Conservation (phyloP, 2,113 vertebrate species). For the Cinclus mexicanus region DNA sequence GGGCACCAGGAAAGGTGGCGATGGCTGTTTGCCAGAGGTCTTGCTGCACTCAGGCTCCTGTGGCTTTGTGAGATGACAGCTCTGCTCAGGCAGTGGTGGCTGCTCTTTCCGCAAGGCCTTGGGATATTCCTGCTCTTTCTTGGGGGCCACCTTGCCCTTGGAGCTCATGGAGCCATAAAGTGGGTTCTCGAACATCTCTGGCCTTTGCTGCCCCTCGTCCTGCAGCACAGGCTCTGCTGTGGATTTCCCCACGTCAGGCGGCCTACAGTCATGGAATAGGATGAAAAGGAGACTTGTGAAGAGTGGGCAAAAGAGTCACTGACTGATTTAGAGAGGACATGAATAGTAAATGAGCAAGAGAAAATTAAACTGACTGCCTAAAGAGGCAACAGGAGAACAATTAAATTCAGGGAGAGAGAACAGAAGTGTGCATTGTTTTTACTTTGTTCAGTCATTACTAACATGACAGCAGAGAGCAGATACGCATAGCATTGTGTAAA, state of each 20-base stretch:
- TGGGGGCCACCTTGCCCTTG: conserved; percentile 49
- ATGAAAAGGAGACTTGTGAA: background rate
- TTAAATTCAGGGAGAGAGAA: background rate
- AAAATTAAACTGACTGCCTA: background rate
- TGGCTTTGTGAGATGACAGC: conserved; percentile 67
- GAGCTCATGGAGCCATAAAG: conserved; percentile 84
- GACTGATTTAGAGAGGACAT: background rate
- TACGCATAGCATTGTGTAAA: background rate
- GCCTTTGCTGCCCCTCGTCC: conserved; percentile 70
- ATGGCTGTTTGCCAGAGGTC: conserved; percentile 46
- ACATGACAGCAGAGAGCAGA: background rate
- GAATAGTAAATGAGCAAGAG: background rate
- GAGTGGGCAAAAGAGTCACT: background rate
- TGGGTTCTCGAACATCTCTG: conserved; percentile 95
- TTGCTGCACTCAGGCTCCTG: conserved; percentile 76
- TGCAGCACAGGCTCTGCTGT: conserved; percentile 2
- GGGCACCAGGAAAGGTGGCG: conserved; percentile 71
- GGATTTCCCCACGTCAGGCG: conserved; percentile 53
- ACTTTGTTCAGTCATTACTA: background rate
- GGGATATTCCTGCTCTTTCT: conserved; percentile 80
- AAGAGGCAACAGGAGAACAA: background rate
- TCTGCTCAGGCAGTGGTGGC: conserved; percentile 63
- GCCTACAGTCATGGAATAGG: conserved; percentile 12
- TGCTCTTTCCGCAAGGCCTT: conserved; percentile 76
- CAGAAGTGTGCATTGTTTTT: background rate